Evolutionary conservation across 2,113 vertebrate genomes (phyloP), one percentile per base, ranked within the genome.

Genomic region (Ceyx cyanopectus): DNA sequence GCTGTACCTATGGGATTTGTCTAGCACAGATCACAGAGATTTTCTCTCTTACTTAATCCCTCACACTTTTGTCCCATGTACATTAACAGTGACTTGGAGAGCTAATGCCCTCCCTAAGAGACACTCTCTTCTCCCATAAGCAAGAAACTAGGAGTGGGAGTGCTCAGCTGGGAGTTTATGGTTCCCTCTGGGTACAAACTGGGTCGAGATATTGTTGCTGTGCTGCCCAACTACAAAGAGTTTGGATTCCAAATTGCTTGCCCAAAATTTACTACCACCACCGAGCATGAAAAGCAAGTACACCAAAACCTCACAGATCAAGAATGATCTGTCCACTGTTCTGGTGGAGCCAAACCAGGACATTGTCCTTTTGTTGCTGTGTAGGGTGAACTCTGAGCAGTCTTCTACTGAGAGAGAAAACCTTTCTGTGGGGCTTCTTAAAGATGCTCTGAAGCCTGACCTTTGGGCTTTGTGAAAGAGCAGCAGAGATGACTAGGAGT

Each of bases 161-260:
- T 50, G 48, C 77, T 86, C 46, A 68, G 34, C 37, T 90, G 81
- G 45, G 27, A 1, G 2, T 89, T 93, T 89, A 62, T 79, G 70
- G 57, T 77, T 85, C 77, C 81, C 69, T 86, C 93, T 76, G 83
- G 69, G 66, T 93, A 89, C 50, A 92, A 76, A 85, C 67, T 89
- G 67, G 65, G 67, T 43, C 60, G 68, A 85, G 23, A 87, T 53
- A 48, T 45, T 91, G 67, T 43, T 94, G 68, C 68, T 93, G 60
- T 63, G 40, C 72, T 87, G 75, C 56, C 51, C n/a, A 21, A 3
- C 45, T 79, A 66, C 29, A 61, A 90, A 75, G 45, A 58, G 18
- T 58, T 40, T 66, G 66, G 62, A 87, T 93, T 54, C 41, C 58
- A 81, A 60, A 76, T 79, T 58, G 11, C 32, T 69, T 83, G 54